A percentile compares a stretch with the other conserved stretches of the same genome.
phyloP scores from a whole-genome alignment of 1,140 invertebrate species.

The Riptortus pedestris region DNA sequence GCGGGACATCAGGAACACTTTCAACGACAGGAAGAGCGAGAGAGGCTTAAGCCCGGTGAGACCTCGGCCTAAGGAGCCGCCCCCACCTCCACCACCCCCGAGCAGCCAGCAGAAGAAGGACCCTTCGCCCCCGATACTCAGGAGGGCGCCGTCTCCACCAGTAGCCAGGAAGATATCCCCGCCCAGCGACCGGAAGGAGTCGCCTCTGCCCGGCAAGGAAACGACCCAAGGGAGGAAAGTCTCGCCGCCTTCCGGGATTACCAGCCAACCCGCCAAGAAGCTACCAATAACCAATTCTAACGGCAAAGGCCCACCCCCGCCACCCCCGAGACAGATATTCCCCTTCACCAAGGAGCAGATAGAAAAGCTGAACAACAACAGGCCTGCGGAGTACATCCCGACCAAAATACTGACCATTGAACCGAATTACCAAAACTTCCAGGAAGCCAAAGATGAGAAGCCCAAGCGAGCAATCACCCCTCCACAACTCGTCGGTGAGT shows the following conservation, averaged over 20 bases:
- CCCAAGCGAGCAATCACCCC: slow-evolving; percentile 1
- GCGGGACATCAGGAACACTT: slow-evolving; percentile 12
- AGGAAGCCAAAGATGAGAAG: slow-evolving; percentile 4
- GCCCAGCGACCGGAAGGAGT: not conserved
- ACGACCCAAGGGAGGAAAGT: not conserved
- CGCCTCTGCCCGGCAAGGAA: not conserved
- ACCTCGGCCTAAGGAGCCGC: slow-evolving; percentile 36
- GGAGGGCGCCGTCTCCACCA: not conserved
- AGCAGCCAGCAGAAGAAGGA: not conserved
- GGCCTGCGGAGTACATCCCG: slow-evolving; percentile 19
- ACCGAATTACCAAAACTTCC: slow-evolving; percentile 6
- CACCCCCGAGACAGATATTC: slow-evolving; percentile 33
- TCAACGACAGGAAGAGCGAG: slow-evolving; percentile 9
- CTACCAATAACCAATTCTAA: too few relatives aligned
- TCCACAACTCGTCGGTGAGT: not conserved
- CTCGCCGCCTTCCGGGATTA: not conserved
- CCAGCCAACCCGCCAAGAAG: too few relatives aligned
- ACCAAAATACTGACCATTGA: slow-evolving; percentile 24
- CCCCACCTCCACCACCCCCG: slow-evolving; percentile 37
- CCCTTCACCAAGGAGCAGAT: slow-evolving; percentile 31
- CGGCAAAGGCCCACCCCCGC: slow-evolving; percentile 26
- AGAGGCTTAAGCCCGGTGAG: slow-evolving; percentile 32
- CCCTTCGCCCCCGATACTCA: not conserved
- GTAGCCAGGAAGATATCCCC: not conserved
- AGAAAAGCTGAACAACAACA: slow-evolving; percentile 25